A percentile compares a stretch with the other conserved stretches of the same genome.
phyloP scores from a whole-genome alignment of 2,797 vertebrate species.

The Discoglossus pictus region DNA sequence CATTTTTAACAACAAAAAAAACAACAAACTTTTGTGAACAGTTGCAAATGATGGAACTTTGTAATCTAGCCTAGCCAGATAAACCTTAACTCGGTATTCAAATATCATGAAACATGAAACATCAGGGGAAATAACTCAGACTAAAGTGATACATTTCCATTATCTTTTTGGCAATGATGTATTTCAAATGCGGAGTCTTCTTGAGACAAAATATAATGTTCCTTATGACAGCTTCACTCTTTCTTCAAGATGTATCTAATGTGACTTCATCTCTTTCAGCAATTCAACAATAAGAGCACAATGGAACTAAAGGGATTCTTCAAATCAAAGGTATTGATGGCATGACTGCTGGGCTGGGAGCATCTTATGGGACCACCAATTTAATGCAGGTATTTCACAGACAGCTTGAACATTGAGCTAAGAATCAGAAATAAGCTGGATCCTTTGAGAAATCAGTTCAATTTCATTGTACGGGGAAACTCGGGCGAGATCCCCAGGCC shows the following conservation, averaged over 20 bases:
- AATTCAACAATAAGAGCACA: slow-evolving; percentile 7
- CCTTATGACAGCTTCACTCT: slow-evolving; percentile 59
- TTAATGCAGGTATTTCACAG: slow-evolving; percentile 49
- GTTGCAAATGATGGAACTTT: neutral
- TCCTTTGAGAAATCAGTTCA: slow-evolving; percentile 61
- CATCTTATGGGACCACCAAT: slow-evolving; percentile 31
- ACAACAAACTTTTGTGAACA: too few relatives aligned
- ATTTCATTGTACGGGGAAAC: slow-evolving; percentile 49
- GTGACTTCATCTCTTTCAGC: slow-evolving; percentile 29
- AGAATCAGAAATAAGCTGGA: slow-evolving; percentile 41
- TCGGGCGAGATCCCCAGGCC: neutral
- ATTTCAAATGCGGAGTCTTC: slow-evolving; percentile 61
- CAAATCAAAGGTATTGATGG: slow-evolving; percentile 15
- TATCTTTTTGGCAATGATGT: slow-evolving; percentile 52
- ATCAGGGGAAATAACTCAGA: slow-evolving; percentile 51
- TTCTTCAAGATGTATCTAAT: slow-evolving; percentile 54
- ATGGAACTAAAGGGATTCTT: slow-evolving; percentile 16
- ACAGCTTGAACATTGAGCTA: slow-evolving; percentile 32
- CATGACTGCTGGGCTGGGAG: neutral
- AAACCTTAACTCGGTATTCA: slow-evolving; percentile 42
- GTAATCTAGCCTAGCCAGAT: neutral
- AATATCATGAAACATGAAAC: slow-evolving; percentile 61
- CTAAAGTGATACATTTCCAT: slow-evolving; percentile 51
- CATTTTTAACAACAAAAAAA: neutral
- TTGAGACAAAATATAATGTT: slow-evolving; percentile 57